These are phyloP conservation scores for Ochlodes sylvanus DNA, from an alignment of 2,888 invertebrate species.

Conservation along the genomic window DNA sequence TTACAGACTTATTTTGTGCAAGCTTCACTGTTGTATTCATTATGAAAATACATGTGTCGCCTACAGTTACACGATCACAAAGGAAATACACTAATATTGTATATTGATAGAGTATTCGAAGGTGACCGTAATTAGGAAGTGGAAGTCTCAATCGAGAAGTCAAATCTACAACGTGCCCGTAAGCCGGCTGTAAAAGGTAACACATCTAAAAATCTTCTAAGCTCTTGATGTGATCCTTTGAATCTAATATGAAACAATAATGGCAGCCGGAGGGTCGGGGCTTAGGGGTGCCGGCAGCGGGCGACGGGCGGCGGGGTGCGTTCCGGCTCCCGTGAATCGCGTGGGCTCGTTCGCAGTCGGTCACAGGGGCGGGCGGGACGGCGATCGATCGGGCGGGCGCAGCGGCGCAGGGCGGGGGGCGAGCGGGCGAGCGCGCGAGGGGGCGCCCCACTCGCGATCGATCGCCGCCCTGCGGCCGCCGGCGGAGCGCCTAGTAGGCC, in stretches of 20 bases:
- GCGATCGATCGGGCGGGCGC: conserved; percentile 28
- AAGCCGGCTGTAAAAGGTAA: too few relatives aligned
- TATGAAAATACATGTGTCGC: too few relatives aligned
- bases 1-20: too few relatives aligned
- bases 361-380: conserved; percentile 29
- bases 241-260: not conserved
- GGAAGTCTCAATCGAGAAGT: too few relatives aligned
- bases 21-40: too few relatives aligned
- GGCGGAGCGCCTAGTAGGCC: conserved; percentile 60
- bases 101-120: too few relatives aligned
- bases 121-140: too few relatives aligned
- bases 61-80: too few relatives aligned
- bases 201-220: too few relatives aligned
- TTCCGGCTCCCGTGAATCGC: conserved; percentile 20
- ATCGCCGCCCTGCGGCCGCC: conserved; percentile 75
- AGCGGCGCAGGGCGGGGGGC: conserved; percentile 18
- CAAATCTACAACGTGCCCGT: too few relatives aligned
- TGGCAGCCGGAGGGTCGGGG: conserved; percentile 13
- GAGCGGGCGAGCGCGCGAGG: conserved; percentile 57
- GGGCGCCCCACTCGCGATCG: conserved; percentile 51
- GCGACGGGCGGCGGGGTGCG: conserved; percentile 45
- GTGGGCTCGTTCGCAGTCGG: conserved; percentile 39
- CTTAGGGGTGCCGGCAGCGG: not conserved
- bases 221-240: too few relatives aligned
- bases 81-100: too few relatives aligned